phyloP scores from a whole-genome alignment of 2,888 invertebrate species.

The Strigamia transsilvanica region DNA sequence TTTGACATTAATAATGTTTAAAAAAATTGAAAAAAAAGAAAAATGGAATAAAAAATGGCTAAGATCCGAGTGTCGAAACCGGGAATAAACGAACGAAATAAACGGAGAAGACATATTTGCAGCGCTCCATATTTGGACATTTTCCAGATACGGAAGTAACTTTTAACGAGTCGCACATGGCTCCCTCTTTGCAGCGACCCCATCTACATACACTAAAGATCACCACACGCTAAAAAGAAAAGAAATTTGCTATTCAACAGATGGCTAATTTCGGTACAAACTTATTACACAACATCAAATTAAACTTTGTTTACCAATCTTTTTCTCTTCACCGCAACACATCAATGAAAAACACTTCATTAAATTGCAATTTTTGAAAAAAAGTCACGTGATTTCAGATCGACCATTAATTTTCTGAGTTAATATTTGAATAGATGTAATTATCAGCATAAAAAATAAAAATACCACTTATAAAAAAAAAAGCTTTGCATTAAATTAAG shows the following conservation, averaged over 20 bases:
- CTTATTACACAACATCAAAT: not conserved
- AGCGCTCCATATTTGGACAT: conserved; percentile 26
- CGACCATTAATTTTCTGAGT: too few species aligned
- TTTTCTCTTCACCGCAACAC: not conserved
- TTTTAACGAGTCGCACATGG: conserved; percentile 13
- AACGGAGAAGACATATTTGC: conserved; percentile 6
- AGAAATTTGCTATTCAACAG: conserved; percentile 26
- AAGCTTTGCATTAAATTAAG: not conserved
- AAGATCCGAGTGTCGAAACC: conserved; percentile 27
- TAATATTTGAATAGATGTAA: too few species aligned
- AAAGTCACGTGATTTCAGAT: too few species aligned
- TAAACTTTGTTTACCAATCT: not conserved
- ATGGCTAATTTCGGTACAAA: not conserved
- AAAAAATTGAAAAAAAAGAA: not conserved
- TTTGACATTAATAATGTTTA: conserved; percentile 16
- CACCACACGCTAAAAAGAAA: not conserved
- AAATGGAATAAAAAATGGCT: not conserved
- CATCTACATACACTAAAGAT: conserved; percentile 17
- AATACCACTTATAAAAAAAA: not conserved
- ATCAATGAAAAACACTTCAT: not conserved
- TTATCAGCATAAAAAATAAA: too few species aligned
- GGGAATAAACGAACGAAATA: not conserved
- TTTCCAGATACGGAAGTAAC: conserved; percentile 2
- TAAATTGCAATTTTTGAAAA: too few species aligned
- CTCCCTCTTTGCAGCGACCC: not conserved